A percentile compares a stretch with the other conserved stretches of the same genome.
These are phyloP conservation scores for Timandra comae DNA, from an alignment of 2,888 invertebrate genomes.

Conservation along the genomic window DNA sequence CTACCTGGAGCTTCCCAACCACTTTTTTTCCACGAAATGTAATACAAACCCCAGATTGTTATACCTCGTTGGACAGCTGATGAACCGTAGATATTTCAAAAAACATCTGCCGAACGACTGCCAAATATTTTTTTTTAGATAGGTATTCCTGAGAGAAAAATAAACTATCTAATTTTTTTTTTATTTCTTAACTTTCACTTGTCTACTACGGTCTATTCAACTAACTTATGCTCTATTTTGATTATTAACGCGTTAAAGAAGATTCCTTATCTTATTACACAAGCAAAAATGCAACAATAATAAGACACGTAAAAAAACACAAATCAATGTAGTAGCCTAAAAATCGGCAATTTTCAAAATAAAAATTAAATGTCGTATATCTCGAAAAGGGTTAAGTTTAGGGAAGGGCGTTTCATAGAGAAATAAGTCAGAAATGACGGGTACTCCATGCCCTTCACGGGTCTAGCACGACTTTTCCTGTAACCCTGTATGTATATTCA, in stretches of 20 bases:
- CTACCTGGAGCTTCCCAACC: slow-evolving; percentile 3
- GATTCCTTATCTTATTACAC: slow-evolving; percentile 1
- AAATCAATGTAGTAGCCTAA: slow-evolving; percentile 3
- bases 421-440: slow-evolving; percentile 1
- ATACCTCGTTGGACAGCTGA: slow-evolving; percentile 15
- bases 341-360: slow-evolving; percentile 8
- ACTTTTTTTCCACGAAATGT: slow-evolving; percentile 4
- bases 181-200: slow-evolving; percentile 1
- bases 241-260: not conserved
- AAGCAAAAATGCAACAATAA: slow-evolving; percentile 5
- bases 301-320: slow-evolving; percentile 1
- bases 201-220: slow-evolving; percentile 1
- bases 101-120: slow-evolving; percentile 8
- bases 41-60: slow-evolving; percentile 10
- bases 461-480: not conserved
- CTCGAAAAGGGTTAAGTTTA: slow-evolving; percentile 9
- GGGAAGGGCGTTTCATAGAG: slow-evolving; percentile 3
- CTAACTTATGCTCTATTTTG: not conserved
- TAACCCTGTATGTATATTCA: not conserved
- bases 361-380: slow-evolving; percentile 8
- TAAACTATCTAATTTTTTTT: slow-evolving; percentile 1
- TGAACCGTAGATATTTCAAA: slow-evolving; percentile 14
- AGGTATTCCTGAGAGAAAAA: slow-evolving; percentile 10
- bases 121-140: slow-evolving; percentile 5
- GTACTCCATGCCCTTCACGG: not conserved